Evolutionary conservation across 2,888 invertebrate species (phyloP).

Genomic region (Pollenia labialis): DNA sequence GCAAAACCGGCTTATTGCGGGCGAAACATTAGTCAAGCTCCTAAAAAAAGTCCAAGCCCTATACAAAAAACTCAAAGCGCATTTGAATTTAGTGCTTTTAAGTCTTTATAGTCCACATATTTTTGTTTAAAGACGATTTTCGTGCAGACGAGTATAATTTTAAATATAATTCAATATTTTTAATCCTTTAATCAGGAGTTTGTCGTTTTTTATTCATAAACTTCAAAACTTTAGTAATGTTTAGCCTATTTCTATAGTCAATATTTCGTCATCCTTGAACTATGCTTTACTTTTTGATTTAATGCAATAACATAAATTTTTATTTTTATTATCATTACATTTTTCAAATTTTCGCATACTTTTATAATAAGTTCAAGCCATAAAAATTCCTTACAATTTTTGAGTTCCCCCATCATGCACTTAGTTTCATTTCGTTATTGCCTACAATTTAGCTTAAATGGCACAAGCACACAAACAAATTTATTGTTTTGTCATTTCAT

Average conservation of each 20-base stretch:
- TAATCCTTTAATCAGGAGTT: too few relatives aligned
- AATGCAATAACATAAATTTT: conserved; percentile 41
- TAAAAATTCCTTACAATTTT: conserved; percentile 63
- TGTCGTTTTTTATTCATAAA: too few relatives aligned
- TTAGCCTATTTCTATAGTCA: not conserved
- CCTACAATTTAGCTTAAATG: conserved; percentile 63
- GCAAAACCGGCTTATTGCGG: too few relatives aligned
- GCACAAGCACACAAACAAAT: conserved; percentile 41
- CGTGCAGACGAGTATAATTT: too few relatives aligned
- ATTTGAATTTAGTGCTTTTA: too few relatives aligned
- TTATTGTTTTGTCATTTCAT: conserved; percentile 71
- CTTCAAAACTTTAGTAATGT: too few relatives aligned
- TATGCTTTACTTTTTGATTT: conserved; percentile 10
- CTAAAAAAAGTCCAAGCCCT: too few relatives aligned
- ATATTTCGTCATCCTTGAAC: not conserved
- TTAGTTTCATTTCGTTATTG: conserved; percentile 60
- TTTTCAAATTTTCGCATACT: not conserved
- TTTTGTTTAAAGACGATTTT: too few relatives aligned
- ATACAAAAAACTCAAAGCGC: too few relatives aligned
- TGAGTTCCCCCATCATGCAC: conserved; percentile 1
- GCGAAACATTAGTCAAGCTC: too few relatives aligned
- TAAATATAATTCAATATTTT: too few relatives aligned
- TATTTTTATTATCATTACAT: conserved; percentile 48
- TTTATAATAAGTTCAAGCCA: conserved; percentile 58
- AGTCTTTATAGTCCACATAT: too few relatives aligned